These are phyloP conservation scores for Sceloporus tristichus DNA, from an alignment of 2,113 vertebrate genomes.

Conservation along the genomic window DNA sequence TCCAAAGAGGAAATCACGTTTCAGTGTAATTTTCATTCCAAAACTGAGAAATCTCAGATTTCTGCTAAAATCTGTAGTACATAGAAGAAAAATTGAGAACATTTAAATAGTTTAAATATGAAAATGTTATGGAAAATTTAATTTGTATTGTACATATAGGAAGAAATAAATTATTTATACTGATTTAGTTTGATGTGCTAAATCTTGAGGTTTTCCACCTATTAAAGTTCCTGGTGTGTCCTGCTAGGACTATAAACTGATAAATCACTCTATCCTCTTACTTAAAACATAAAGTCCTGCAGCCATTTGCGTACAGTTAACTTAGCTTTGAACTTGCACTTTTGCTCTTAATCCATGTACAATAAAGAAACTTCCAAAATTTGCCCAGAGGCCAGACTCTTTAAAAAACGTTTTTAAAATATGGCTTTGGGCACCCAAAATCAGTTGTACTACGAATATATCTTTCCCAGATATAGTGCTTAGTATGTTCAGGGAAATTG, in stretches of 20 bases:
- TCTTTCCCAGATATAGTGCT: not conserved
- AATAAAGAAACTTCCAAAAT: conserved; percentile 48
- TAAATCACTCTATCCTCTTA: conserved; percentile 36
- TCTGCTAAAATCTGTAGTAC: not conserved
- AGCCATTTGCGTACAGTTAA: not conserved
- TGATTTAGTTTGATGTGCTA: conserved; percentile 42
- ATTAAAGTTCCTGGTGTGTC: conserved; percentile 49
- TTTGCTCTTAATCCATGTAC: conserved; percentile 61
- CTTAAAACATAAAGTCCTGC: conserved; percentile 53
- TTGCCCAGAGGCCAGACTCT: conserved; percentile 38
- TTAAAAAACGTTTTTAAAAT: conserved; percentile 5
- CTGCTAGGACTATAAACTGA: conserved; percentile 32
- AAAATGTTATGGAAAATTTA: not conserved
- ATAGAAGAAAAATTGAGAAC: not conserved
- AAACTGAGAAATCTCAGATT: not conserved
- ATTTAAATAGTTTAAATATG: not conserved
- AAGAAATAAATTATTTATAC: not conserved
- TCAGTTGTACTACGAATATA: conserved; percentile 20
- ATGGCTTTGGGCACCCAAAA: conserved; percentile 11
- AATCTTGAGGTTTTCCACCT: not conserved
- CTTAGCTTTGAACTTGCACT: conserved; percentile 66
- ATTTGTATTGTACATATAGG: not conserved
- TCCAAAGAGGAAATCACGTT: not conserved
- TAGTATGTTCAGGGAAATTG: not conserved
- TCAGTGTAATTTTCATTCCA: not conserved